Base-by-base conservation (phyloP, 2,888 invertebrate genomes). In the Lasioglossum zephyrum region DNA sequence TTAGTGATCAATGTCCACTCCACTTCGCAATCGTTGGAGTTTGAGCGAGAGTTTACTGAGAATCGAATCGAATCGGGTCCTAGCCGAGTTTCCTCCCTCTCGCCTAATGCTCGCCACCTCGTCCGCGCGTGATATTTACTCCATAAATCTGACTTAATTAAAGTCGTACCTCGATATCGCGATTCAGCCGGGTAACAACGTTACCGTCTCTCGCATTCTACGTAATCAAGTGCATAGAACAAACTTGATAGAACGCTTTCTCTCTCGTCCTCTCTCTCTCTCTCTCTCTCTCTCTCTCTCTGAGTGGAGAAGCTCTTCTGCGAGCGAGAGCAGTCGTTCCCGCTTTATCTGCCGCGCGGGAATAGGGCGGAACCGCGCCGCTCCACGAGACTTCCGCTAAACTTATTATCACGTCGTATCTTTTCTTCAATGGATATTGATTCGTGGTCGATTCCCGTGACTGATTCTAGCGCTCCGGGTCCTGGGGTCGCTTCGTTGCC, bases 331-430 rank as follows among this genome's bases (percentile, higher is more conserved):
- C 76, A 73, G 82, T 80, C 81, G 84, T 86, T 74, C 78, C 36
- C 89, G 76, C 77, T 73, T 74, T 86, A 82, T 86, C 75, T 47
- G 57, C 57, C 74, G 39, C 63, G 31, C 18, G 81, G 78, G 80
- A 90, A 90, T 89, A 87, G 88, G 87, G 84, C 85, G 90, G 90
- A 91, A 91, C 88, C 87, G 87, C 86, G 88, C 87, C 80, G 49
- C 79, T 86, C 86, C 44, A 49, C 84, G 86, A 87, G 90, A 92
- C 92, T 92, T 92, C 90, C 91, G 92, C 92, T 92, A 92, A 93
- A 93, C 93, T 93, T 93, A 92, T 93, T 91, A 73, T 53, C 91
- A 90, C 87, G 79, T 88, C 84, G 85, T 84, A 81, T 77, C 84
- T 82, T 84, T 77, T 74, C 77, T 70, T 85, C 82, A 47, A 85